These are phyloP conservation scores for Pogonophryne albipinna DNA, from an alignment of 2,797 vertebrate species.

Conservation along the genomic window DNA sequence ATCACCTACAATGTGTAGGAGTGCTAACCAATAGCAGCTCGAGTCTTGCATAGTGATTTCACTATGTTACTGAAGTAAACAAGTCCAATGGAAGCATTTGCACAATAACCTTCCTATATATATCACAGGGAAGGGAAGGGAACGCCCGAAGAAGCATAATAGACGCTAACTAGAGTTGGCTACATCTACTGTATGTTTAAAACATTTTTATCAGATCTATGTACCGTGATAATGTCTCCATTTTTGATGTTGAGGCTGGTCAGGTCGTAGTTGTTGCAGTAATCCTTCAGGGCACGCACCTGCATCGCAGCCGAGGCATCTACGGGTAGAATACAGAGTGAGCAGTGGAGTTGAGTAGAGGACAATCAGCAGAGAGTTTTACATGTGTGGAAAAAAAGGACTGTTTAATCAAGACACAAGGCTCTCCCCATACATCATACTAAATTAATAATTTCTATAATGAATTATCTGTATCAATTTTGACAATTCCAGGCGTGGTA, in stretches of 20 bases:
- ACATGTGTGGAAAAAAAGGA: background rate
- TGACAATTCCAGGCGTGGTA: background rate
- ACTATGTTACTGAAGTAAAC: too few relatives aligned
- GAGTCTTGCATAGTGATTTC: too few relatives aligned
- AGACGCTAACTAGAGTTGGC: background rate
- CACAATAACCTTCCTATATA: too few relatives aligned
- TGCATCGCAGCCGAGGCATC: constrained; percentile 95
- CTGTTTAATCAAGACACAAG: background rate
- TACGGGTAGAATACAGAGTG: constrained; percentile 51
- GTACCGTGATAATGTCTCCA: constrained; percentile 94
- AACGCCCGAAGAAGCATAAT: too few relatives aligned
- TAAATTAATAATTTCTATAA: background rate
- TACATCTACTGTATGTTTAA: background rate
- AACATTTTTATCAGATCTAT: constrained; percentile 13
- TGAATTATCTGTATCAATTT: background rate
- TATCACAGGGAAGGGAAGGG: too few relatives aligned
- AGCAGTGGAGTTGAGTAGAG: background rate
- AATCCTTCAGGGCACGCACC: constrained; percentile 94
- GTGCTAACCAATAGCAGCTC: too few relatives aligned
- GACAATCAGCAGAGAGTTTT: constrained; percentile 12
- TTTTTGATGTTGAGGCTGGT: constrained; percentile 96
- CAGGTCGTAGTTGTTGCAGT: constrained; percentile 97
- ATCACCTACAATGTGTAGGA: too few relatives aligned
- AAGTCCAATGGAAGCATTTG: too few relatives aligned
- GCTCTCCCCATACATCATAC: background rate